Base-by-base conservation (phyloP, 2,797 vertebrate genomes). In the Gadopsis marmoratus region DNA sequence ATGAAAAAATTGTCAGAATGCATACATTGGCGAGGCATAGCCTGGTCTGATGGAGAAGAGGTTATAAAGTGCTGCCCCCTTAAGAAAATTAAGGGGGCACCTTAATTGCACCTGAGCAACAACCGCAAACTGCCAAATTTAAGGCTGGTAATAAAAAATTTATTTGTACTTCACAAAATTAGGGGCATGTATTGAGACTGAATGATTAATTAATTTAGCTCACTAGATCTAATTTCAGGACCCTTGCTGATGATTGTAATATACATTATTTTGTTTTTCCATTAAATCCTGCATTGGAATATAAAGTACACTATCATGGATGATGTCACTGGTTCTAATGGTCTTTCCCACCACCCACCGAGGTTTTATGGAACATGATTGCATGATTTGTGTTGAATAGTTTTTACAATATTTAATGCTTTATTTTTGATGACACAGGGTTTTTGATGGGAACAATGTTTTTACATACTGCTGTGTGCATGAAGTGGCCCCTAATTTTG, bases 121-220 rank as follows among this genome's bases (percentile, higher is more conserved):
- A 62, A 14, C 21, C 56, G 2, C 19, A 68, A 37, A 48, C 41
- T 76, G 26, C 0, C 5, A 26, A 37, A 4, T 71, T 60, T 31
- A 45, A 74, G 23, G n/a, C 33, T 60, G 31, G 4, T 35, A n/a
- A 58, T 50, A 59, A 43, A 65, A 76, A 23, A 71, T n/a, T 0
- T 9, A 59, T 59, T 71, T 67, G 2, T 64, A 16, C 23, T 76
- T 29, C 11, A 59, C 10, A 71, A 51, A 12, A 71, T 74, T 7
- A 71, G 51, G 5, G 16, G 4, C 39, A 56, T 67, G 19, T n/a
- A 12, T 70, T 68, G 39, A 62, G 33, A 4, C 2, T 74, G 63
- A 68, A 16, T 47, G 23, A 47, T 16, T 29, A 0, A 33, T 21
- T 35, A 4, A 51, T 74, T 41, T 16, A 50, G 23, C 31, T 56